Percentiles rank a stretch among this genome's conserved stretches.
Evolutionary conservation across 1,140 invertebrate species (phyloP).

Genomic region (Saccostrea cuccullata): DNA sequence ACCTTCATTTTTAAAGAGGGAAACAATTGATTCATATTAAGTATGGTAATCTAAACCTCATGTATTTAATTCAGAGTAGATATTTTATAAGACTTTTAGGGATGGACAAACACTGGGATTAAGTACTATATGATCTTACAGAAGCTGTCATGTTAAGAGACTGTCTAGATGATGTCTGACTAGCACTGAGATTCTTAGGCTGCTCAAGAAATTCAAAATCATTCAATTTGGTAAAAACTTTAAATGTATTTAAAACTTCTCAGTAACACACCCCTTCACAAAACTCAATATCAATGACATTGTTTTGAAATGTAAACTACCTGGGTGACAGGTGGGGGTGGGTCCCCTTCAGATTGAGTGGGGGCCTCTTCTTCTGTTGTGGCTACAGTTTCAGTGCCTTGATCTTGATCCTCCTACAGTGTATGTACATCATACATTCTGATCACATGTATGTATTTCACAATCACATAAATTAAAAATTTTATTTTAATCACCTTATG

Average conservation of each 20-base stretch:
- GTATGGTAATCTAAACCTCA: no score
- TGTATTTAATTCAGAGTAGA: neutral
- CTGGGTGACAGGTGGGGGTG: neutral
- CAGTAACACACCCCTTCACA: no score
- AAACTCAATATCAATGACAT: no score
- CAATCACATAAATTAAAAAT: no score
- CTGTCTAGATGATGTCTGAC: neutral
- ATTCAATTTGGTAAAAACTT: neutral
- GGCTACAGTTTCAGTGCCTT: neutral
- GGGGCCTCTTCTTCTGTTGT: neutral
- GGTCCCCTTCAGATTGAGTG: neutral
- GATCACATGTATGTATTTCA: no score
- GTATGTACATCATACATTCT: no score
- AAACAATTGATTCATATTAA: no score
- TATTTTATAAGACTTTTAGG: neutral
- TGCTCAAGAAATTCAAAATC: neutral
- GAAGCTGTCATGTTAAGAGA: neutral
- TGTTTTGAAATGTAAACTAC: neutral
- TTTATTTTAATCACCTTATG: no score
- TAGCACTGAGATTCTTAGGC: neutral
- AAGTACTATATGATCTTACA: neutral
- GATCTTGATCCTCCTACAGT: neutral
- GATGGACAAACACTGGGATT: neutral
- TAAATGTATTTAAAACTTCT: neutral
- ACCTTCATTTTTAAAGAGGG: no score